Evolutionary conservation across 2,797 vertebrate species (phyloP), one percentile per base, ranked within the genome.

Genomic region (Acanthiza pusilla): DNA sequence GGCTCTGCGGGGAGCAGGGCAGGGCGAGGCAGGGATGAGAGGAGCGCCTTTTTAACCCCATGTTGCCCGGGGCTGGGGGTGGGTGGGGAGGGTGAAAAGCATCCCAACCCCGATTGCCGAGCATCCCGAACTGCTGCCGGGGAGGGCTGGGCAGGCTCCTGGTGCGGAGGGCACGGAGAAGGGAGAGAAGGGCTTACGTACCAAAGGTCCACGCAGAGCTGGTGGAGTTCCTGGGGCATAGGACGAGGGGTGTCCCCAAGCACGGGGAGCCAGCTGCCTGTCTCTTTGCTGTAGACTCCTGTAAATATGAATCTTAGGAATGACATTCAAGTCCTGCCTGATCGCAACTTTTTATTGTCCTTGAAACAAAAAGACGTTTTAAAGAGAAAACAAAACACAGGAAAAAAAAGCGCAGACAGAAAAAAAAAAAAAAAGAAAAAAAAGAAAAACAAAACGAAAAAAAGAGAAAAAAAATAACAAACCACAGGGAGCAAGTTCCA

Each of bases 321-420:
- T 98, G 98, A 98, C 94, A 94, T 97, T 97, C 98, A 98, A 97
- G 98, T 98, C 98, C 98, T 99, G 98, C 99, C 98, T 99, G 98
- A 98, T 98, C 71, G 94, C 98, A 98, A 98, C 98, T 98, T 97
- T 98, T 98, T 98, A 97, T 98, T 97, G 98, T 98, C 98, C 98
- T 98, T 97, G 98, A 97, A 98, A 97, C 96, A 94, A 97, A 96
- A 95, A 97, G 96, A 98, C 95, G 0, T 95, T 95, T 97, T 85
- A 93, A 97, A 92, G 53, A 81, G 82, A 58, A 74, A 26, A 61
- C 47, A 63, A 85, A 76, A 43, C 17, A 13, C 43, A 53, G 30
- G 0, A 23, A 13, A 50, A 40, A 53, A 77, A 47, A 45, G 22
- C 5, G 30, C n/a, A 54, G 8, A 16, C 8, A 14, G 22, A 63